phyloP scores from a whole-genome alignment of 2,888 invertebrate species.

The Dioctria linearis region DNA sequence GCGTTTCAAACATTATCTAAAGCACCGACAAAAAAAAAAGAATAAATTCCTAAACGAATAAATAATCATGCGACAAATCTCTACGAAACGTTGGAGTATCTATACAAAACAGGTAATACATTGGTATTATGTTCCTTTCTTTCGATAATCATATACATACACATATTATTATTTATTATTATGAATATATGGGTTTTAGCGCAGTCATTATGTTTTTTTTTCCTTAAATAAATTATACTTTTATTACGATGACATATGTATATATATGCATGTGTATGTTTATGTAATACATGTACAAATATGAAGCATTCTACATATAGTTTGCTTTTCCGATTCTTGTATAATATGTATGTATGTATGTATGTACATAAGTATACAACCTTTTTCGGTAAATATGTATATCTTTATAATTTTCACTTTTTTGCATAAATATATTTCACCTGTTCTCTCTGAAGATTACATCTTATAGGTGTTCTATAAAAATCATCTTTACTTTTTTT shows the following conservation, averaged over 20 bases:
- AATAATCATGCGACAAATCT: no score
- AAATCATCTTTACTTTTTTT: background rate
- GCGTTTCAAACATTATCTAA: no score
- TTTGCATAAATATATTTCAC: slow-evolving; percentile 30
- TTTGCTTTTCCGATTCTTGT: background rate
- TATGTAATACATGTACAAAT: background rate
- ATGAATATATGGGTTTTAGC: no score
- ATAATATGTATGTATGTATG: background rate
- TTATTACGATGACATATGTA: slow-evolving; percentile 13
- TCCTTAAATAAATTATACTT: background rate
- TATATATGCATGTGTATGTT: background rate
- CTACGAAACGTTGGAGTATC: no score
- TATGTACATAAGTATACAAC: slow-evolving; percentile 1
- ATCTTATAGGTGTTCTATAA: slow-evolving; percentile 12
- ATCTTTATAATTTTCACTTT: slow-evolving; percentile 11
- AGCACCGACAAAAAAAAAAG: no score
- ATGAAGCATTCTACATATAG: no score
- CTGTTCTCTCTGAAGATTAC: background rate
- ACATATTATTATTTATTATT: no score
- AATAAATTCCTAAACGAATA: no score
- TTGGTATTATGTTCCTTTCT: no score
- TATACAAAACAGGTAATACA: no score
- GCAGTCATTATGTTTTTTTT: no score
- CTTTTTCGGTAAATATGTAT: slow-evolving; percentile 15
- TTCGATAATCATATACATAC: no score